phyloP scores from a whole-genome alignment of 2,797 vertebrate species.

The Sebastes taczanowskii region DNA sequence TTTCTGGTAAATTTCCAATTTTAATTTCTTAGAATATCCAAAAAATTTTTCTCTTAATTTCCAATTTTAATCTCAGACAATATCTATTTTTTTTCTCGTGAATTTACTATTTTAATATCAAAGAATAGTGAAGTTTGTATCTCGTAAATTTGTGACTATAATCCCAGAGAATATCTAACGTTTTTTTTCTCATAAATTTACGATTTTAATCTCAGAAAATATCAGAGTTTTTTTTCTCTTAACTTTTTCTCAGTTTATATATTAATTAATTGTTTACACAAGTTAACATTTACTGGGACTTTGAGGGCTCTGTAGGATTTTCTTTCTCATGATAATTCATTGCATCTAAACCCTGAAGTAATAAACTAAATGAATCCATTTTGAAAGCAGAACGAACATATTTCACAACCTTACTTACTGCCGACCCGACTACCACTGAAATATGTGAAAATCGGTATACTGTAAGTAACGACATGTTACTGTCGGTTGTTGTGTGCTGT shows the following conservation, averaged over 20 bases:
- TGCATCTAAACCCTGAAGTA: conserved; percentile 4
- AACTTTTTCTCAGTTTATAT: neutral
- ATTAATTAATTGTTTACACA: neutral
- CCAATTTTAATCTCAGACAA: no score
- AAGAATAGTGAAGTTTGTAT: no score
- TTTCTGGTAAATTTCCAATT: no score
- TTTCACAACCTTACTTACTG: neutral
- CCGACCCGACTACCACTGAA: neutral
- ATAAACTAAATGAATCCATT: conserved; percentile 23
- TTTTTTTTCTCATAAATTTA: neutral
- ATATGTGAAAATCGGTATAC: neutral
- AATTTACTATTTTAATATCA: no score
- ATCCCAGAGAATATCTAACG: no score
- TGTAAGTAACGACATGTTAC: neutral
- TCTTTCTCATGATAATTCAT: neutral
- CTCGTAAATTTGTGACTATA: no score
- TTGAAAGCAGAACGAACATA: neutral
- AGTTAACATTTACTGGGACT: neutral
- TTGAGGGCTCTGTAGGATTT: neutral
- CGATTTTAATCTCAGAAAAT: neutral
- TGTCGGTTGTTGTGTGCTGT: neutral
- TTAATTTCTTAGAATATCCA: no score
- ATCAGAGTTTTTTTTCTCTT: neutral
- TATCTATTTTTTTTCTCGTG: no score
- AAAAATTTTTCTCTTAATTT: no score